A percentile compares a stretch with the other conserved stretches of the same genome.
Conservation (phyloP, 1,140 invertebrate genomes). For the Solenopsis invicta region DNA sequence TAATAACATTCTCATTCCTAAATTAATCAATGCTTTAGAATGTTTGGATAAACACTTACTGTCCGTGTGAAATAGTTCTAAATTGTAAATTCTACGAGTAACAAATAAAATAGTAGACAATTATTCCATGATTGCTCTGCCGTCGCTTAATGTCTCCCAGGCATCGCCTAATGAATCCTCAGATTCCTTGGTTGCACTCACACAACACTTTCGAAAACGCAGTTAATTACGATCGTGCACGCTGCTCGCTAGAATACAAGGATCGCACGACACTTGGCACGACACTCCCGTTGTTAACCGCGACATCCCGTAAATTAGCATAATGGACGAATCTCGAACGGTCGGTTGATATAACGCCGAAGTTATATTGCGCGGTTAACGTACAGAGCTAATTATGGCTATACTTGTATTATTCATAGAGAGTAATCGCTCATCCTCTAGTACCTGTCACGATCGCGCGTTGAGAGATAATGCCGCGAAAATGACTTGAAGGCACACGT, state of each 20-base stretch:
- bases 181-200: not conserved
- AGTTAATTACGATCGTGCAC: not conserved
- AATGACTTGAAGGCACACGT: not conserved
- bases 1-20: not conserved
- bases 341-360: conserved; percentile 19
- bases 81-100: not conserved
- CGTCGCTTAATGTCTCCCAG: not conserved
- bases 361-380: conserved; percentile 15
- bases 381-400: conserved; percentile 1
- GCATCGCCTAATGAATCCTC: not conserved
- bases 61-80: not conserved
- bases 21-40: not conserved
- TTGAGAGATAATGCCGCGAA: not conserved
- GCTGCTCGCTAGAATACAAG: not conserved
- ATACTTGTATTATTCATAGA: not conserved
- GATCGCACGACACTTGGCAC: not conserved
- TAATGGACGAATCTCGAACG: not conserved
- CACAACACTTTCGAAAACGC: not conserved
- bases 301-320: conserved; percentile 4
- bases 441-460: not conserved
- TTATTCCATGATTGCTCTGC: not conserved
- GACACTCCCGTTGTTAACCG: not conserved
- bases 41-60: not conserved
- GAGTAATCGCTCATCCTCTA: not conserved
- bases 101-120: not conserved